These are phyloP conservation scores for Aphis craccivora DNA, from an alignment of 1,140 invertebrate species.

Conservation along the genomic window DNA sequence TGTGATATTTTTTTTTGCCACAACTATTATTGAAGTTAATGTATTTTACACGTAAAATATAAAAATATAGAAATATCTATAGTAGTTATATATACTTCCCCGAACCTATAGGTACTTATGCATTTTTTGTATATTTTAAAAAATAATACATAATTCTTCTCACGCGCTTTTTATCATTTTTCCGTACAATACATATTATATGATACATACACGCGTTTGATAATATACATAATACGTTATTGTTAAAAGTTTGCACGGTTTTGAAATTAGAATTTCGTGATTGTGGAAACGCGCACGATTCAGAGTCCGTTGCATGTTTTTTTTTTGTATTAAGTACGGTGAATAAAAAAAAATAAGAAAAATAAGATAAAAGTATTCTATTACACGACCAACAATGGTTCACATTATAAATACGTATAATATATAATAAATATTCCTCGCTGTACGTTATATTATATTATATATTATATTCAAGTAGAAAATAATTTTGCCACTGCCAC, in stretches of 20 bases:
- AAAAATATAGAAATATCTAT: no score
- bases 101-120: neutral
- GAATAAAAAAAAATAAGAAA: neutral
- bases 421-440: neutral
- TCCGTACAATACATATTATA: neutral
- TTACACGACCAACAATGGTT: constrained; percentile 17
- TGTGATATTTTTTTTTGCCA: no score
- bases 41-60: no score
- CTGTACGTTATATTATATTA: neutral
- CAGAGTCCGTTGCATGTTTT: neutral
- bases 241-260: constrained; percentile 26
- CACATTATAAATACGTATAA: neutral
- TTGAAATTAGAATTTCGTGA: constrained; percentile 43
- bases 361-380: neutral
- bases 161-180: neutral
- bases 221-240: constrained; percentile 1
- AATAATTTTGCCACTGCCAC: constrained; percentile 21
- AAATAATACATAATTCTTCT: neutral
- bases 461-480: neutral
- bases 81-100: no score
- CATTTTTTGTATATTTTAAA: neutral
- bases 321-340: neutral
- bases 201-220: neutral
- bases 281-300: constrained; percentile 33
- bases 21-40: no score